Evolutionary conservation across 2,888 invertebrate species (phyloP).

Genomic region (Mimachlamys varia): DNA sequence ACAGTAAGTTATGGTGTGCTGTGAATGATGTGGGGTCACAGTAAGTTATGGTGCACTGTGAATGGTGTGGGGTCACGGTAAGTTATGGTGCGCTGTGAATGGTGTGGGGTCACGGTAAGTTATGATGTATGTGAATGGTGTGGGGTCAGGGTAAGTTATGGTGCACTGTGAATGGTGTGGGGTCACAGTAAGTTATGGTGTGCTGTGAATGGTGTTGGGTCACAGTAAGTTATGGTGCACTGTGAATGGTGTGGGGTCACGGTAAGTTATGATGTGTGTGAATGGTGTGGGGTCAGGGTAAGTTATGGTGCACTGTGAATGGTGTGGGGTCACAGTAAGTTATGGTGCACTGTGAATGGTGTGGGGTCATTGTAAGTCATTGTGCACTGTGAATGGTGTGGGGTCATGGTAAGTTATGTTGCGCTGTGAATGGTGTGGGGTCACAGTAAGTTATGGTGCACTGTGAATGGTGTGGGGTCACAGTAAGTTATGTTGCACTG

Average conservation of each 20-base stretch:
- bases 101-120: not conserved
- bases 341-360: slow-evolving; percentile 77
- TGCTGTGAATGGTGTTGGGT: slow-evolving; percentile 86
- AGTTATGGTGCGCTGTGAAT: slow-evolving; percentile 58
- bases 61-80: slow-evolving; percentile 85
- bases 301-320: slow-evolving; percentile 58
- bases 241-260: not conserved
- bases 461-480: slow-evolving; percentile 83
- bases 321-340: not conserved
- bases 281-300: slow-evolving; percentile 85
- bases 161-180: too few relatives aligned
- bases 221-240: slow-evolving; percentile 84
- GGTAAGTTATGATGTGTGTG: not conserved
- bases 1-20: slow-evolving; percentile 81
- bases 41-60: too few relatives aligned
- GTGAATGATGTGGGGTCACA: not conserved
- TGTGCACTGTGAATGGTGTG: slow-evolving; percentile 86
- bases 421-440: not conserved
- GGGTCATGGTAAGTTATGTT: slow-evolving; percentile 83
- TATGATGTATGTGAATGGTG: too few relatives aligned
- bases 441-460: not conserved
- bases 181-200: slow-evolving; percentile 82
- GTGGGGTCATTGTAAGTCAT: slow-evolving; percentile 83
- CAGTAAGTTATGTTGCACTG: slow-evolving; percentile 79
- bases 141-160: slow-evolving; percentile 62